Base-by-base conservation (phyloP, 2,888 invertebrate species). In the Geotrupes spiniger region DNA sequence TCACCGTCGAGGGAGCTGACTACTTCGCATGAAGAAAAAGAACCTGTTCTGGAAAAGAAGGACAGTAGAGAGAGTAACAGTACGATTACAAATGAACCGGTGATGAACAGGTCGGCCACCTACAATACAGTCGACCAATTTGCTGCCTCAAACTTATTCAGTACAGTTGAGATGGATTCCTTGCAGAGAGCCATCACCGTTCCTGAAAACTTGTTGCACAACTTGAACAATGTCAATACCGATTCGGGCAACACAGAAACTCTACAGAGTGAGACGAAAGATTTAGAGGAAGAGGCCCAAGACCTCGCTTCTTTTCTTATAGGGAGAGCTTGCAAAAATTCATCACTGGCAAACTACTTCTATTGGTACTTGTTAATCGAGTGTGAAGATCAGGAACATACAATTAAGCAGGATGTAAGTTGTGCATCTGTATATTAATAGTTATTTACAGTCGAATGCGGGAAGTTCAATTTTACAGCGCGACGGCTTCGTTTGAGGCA, bases 341-440 rank as follows among this genome's bases (percentile, higher is more conserved):
- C 88, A 40, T 87, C 84, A 10, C 76, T 99, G 36, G 95, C 95
- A 38, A 98, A 97, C 78, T 98, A 97, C 73, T 86, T 99, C 60
- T 98, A 92, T 76, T 99, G 99, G 99, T 94, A 93, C 76, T 77
- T 95, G 57, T 81, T 89, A 49, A 91, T 96, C 52, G 98, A 98
- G 75, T 92, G 94, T 70, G 95, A 95, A 73, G 92, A 93, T 72
- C 86, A 87, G 57, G 87, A 87, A 68, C 76, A 78, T 5, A 81
- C 78, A 17, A 77, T 76, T 6, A 85, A 86, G 59, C 89, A 89
- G 69, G 89, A 92, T 66, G 70, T 70, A 59, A 64, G 63, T 58
- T 36, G 14, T 4, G 2, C 11, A 4, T 28, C 1, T 2, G 10
- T 28, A n/a, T n/a, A 14, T 36, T 40, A 11, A 15, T 33, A 28